phyloP scores from a whole-genome alignment of 2,888 invertebrate species.

The Phymatocera aterrima region DNA sequence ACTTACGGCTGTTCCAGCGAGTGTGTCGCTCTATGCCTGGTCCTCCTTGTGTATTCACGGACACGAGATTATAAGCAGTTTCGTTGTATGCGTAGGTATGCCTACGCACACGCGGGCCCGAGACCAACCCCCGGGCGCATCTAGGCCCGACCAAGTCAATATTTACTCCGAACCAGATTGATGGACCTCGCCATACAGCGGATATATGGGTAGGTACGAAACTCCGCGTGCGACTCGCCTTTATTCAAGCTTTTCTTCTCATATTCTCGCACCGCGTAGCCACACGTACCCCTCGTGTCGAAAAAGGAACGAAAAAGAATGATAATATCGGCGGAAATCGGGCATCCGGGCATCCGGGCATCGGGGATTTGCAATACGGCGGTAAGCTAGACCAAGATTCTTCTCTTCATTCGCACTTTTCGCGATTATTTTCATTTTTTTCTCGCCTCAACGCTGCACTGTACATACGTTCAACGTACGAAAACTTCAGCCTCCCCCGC shows the following conservation, averaged over 20 bases:
- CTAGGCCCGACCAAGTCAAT: constrained; percentile 68
- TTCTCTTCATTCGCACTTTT: too few relatives aligned
- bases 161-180: constrained; percentile 73
- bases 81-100: not conserved
- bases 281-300: too few relatives aligned
- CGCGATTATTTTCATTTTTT: too few relatives aligned
- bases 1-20: too few relatives aligned
- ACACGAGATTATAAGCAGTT: not conserved
- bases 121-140: constrained; percentile 13
- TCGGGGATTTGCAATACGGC: not conserved
- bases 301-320: too few relatives aligned
- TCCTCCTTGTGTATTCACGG: not conserved
- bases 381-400: too few relatives aligned
- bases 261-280: constrained; percentile 55
- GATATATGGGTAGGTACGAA: constrained; percentile 60
- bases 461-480: too few relatives aligned
- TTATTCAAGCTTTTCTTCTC: constrained; percentile 55
- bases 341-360: too few relatives aligned
- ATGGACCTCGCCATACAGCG: constrained; percentile 71
- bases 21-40: too few relatives aligned
- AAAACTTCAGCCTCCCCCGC: too few relatives aligned
- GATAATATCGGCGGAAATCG: too few relatives aligned
- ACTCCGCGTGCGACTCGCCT: constrained; percentile 50
- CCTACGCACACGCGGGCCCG: not conserved
- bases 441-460: too few relatives aligned